Base-by-base conservation (phyloP, 2,797 vertebrate genomes). In the Falco naumanni region DNA sequence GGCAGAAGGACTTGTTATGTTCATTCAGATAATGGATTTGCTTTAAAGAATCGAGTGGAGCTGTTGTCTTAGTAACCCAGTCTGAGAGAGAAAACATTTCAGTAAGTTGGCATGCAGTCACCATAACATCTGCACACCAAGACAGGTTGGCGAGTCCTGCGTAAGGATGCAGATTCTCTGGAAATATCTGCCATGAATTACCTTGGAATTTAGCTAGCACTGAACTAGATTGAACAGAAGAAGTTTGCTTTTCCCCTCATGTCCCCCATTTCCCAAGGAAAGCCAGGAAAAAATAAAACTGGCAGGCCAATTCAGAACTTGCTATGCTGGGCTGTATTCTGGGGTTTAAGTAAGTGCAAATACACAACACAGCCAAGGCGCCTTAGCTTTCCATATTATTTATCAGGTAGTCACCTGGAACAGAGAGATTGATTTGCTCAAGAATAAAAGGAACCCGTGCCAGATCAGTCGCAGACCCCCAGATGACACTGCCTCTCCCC, bases 61-160 rank as follows among this genome's bases (percentile, higher is more conserved):
- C 79, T 82, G 96, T 97, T 97, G 96, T 96, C 76, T 81, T 95
- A 97, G 96, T 94, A 98, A 97, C 97, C 61, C 33, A 56, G 63
- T 10, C 53, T 0, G 6, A 70, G 78, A 68, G 71, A 5, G 28
- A 87, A 91, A 91, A 60, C 57, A 61, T 64, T 83, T 19, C 17
- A 17, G 72, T 41, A 59, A 81, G 75, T 37, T 93, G 85, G 90
- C 76, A 48, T 4, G 34, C 41, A 71, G 82, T 41, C 79, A 50
- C 84, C 3, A 0, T 19, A 85, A 87, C 87, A 87, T 92, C 83
- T 77, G 91, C 88, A 70, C 85, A 56, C 8, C 29, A 15, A 43
- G 61, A 34, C 50, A 86, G 81, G 54, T 64, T 86, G 80, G 90
- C 7, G 54, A 84, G 59, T n/a, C 45, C 81, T 34, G 21, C 25